Conservation (phyloP, 2,888 invertebrate genomes). For the Tinea pellionella region DNA sequence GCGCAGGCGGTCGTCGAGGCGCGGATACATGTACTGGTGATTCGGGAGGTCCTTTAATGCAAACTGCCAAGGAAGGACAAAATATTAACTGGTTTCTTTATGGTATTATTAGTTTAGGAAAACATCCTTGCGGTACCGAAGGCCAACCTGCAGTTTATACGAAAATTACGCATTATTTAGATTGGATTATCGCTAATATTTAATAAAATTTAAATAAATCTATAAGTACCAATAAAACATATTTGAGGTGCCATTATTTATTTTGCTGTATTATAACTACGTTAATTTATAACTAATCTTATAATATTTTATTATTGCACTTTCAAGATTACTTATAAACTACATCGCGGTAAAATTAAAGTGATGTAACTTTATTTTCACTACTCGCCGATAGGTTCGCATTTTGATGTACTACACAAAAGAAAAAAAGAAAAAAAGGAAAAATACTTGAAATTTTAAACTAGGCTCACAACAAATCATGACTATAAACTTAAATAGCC, state of each 20-base stretch:
- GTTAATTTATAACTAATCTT: not conserved
- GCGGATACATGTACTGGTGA: constrained; percentile 71
- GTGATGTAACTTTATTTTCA: too few species aligned
- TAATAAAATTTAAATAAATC: not conserved
- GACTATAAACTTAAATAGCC: too few species aligned
- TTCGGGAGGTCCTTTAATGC: constrained; percentile 70
- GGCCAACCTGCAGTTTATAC: constrained; percentile 73
- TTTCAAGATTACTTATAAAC: not conserved
- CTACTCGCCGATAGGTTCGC: too few species aligned
- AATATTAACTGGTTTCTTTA: constrained; percentile 56
- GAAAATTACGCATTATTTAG: constrained; percentile 61
- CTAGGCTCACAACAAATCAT: too few species aligned
- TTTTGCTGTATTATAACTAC: not conserved
- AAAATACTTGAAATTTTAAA: too few species aligned
- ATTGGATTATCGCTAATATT: constrained; percentile 58
- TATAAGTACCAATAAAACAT: not conserved
- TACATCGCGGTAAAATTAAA: too few species aligned
- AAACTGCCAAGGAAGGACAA: constrained; percentile 27
- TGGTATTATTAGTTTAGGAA: constrained; percentile 50
- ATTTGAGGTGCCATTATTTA: not conserved
- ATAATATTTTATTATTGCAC: not conserved
- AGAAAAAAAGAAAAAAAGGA: too few species aligned
- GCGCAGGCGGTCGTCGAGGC: constrained; percentile 64
- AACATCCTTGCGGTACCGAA: constrained; percentile 29
- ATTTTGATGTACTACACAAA: too few species aligned